Base-by-base conservation (phyloP, 2,888 invertebrate species). In the Dryobota labecula region DNA sequence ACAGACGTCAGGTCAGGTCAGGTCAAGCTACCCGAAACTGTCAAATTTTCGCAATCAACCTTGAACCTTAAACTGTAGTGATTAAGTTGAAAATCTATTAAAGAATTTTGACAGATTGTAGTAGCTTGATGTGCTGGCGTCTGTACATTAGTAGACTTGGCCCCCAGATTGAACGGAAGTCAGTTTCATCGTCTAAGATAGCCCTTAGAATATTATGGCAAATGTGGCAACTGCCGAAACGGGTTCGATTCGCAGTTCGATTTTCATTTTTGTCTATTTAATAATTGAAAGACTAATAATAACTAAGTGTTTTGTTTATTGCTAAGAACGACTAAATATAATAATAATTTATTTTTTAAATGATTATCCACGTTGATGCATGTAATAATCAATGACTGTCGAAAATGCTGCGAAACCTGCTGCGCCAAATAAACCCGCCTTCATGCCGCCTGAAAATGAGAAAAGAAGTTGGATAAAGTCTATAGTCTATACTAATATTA, bases 351-450 rank as follows among this genome's bases (percentile, higher is more conserved):
- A 36, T 47, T 54, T 65, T 64, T 66, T 45, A 36, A 54, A 24
- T 45, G 45, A 63, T 73, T 81, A 80, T 83, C 89, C 89, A 76
- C 95, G 90, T 86, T 94, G 94, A 86, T 95, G 97, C 98, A 99
- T 98, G 91, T 99, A 99, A 93, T 99, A 99, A 93, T 99, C 99
- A 86, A 99, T 99, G 0, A 97, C 97, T 62, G 99, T 98, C 36
- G 99, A 99, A 94, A 99, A 99, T 27, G 98, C 98, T 62, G 99
- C 99, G 96, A 99, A 99, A 18, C 99, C 99, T 64, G 98, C 98
- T 30, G 99, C 99, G 47, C 99, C 99, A 86, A 99, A 95, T 49
- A 99, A 84, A 20, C 99, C 99, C 41, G 99, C 99, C 94, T 98
- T 99, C 24, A 99, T 93, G 64, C 99, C 99, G 92, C 99, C 99